Evolutionary conservation across 2,113 vertebrate species (phyloP), one percentile per base, ranked within the genome.

Genomic region (Albula glossodonta): DNA sequence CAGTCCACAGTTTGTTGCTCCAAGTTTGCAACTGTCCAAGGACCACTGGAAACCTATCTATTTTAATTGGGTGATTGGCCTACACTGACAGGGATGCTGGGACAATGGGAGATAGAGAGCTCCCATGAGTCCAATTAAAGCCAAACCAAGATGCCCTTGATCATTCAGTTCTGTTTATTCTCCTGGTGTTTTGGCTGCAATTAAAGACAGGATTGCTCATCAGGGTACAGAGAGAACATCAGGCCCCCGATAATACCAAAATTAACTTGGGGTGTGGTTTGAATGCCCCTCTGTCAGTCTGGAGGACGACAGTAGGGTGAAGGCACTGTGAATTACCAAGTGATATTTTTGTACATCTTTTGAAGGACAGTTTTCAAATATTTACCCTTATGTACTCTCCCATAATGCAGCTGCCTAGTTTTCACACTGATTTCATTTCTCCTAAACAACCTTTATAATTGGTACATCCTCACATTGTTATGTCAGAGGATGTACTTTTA

Each of bases 141-240:
- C 89, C 89, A 89, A 66, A 88, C 91, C 88, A 92, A 88, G 89
- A 89, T 90, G 89, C 82, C 89, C 93, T 93, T 89, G 94, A 95
- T 95, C 93, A 93, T 94, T 93, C 88, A 87, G 82, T 89, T 92
- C 93, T 94, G 94, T 94, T 94, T 93, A 92, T 92, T 89, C 91
- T 92, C 88, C 92, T 91, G 91, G 92, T 91, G 91, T 90, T 93
- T 93, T 90, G 92, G 91, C 91, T 90, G 91, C 93, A 93, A 94
- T 94, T 93, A 93, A 95, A 92, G 90, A 87, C 88, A 91, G 88
- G 90, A 88, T 89, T 90, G 81, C 91, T 94, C 92, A 94, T 94
- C 93, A 94, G 90, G 83, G 89, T 89, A 89, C 85, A 89, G 83
- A 63, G 63, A 88, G 88, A 41, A 13, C 52, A 25, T 5, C 63